Evolutionary conservation across 2,888 invertebrate genomes (phyloP).

Genomic region (Amphipoea lucens): DNA sequence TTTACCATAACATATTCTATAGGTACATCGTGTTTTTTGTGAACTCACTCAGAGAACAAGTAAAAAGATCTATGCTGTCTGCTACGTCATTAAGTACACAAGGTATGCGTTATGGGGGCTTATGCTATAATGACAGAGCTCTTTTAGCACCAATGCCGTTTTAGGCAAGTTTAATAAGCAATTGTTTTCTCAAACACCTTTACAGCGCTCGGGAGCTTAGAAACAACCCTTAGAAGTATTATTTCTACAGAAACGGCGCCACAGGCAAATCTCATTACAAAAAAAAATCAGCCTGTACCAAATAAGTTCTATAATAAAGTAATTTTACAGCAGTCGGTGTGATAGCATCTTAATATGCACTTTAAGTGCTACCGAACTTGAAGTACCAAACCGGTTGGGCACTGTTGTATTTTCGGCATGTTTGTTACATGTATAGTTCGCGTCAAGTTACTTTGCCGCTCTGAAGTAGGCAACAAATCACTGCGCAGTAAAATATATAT

Average conservation of each 20-base stretch:
- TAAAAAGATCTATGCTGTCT: too few relatives aligned
- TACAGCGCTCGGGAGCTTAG: not conserved
- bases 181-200: not conserved
- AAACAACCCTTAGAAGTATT: not conserved
- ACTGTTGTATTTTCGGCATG: conserved; percentile 6
- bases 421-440: not conserved
- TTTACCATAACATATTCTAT: too few relatives aligned
- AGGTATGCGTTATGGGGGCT: too few relatives aligned
- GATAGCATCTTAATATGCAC: conserved; percentile 58
- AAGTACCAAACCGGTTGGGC: conserved; percentile 31
- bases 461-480: too few relatives aligned
- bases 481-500: too few relatives aligned
- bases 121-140: too few relatives aligned
- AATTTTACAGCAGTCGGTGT: conserved; percentile 32
- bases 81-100: too few relatives aligned
- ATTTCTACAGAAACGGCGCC: not conserved
- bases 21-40: too few relatives aligned
- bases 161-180: not conserved
- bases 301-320: conserved; percentile 42
- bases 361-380: conserved; percentile 38
- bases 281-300: conserved; percentile 28
- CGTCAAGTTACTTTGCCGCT: too few relatives aligned
- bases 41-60: too few relatives aligned
- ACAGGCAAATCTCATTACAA: not conserved
- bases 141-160: too few relatives aligned